Evolutionary conservation across 2,888 invertebrate species (phyloP).

Genomic region (Rhogogaster chlorosoma): DNA sequence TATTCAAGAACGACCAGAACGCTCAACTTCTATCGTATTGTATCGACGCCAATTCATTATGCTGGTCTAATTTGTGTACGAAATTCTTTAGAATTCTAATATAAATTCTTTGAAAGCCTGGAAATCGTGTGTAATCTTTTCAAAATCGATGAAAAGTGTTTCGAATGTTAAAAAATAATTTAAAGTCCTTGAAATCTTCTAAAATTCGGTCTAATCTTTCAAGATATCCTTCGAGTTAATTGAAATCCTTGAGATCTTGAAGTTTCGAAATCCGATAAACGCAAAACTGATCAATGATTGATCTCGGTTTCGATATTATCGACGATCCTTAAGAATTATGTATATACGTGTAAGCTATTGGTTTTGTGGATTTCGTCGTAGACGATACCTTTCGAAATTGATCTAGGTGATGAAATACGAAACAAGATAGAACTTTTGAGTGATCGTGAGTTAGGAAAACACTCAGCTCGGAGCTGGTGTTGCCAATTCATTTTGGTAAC

Average conservation of each 20-base stretch:
- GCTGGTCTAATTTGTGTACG: neutral
- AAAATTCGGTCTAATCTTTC: neutral
- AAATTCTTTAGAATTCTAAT: neutral
- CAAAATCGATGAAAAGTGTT: neutral
- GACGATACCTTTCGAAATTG: neutral
- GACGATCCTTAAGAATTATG: neutral
- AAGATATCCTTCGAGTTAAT: neutral
- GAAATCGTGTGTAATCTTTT: neutral
- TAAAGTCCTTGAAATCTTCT: neutral
- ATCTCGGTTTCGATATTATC: neutral
- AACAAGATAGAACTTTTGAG: neutral
- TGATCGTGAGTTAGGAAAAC: slow-evolving; percentile 35
- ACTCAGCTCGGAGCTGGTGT: neutral
- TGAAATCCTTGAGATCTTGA: neutral
- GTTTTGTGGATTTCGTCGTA: neutral
- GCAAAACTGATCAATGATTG: neutral
- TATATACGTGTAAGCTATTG: neutral
- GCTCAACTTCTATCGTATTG: neutral
- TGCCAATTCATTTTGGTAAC: slow-evolving; percentile 34
- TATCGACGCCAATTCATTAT: neutral
- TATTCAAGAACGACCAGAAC: neutral
- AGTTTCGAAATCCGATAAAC: neutral
- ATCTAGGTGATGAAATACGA: neutral
- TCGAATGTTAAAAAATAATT: neutral
- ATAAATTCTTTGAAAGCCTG: neutral